Percentiles rank a stretch among this genome's conserved stretches.
Evolutionary conservation across 1,140 invertebrate species (phyloP).

Genomic region (Diorhabda carinulata): DNA sequence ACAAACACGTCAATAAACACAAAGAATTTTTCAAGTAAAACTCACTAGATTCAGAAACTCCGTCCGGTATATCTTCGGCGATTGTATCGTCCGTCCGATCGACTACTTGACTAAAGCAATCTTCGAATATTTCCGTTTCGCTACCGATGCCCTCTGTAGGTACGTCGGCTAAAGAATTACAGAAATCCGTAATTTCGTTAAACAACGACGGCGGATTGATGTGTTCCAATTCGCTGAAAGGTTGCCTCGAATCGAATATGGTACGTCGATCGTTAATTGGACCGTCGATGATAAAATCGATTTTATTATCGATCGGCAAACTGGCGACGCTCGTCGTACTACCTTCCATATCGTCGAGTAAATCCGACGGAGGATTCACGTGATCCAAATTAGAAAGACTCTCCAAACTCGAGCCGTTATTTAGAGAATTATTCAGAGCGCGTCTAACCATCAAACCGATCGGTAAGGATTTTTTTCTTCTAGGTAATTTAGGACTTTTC

Average conservation of each 20-base stretch:
- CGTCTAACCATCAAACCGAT: conserved; percentile 64
- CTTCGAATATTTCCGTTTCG: conserved; percentile 53
- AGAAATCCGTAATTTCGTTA: conserved; percentile 59
- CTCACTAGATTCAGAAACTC: conserved; percentile 3
- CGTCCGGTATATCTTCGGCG: not conserved
- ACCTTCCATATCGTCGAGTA: conserved; percentile 78
- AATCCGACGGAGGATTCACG: conserved; percentile 75
- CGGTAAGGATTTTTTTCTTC: conserved; percentile 65
- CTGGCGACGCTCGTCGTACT: conserved; percentile 81
- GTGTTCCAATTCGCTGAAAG: conserved; percentile 58
- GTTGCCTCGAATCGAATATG: conserved; percentile 54
- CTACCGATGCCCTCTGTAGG: conserved; percentile 57
- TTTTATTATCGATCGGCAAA: conserved; percentile 64
- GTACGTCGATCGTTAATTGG: conserved; percentile 31
- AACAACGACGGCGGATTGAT: conserved; percentile 61
- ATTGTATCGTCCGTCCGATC: conserved; percentile 37
- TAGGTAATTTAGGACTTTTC: conserved; percentile 43
- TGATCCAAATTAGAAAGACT: conserved; percentile 64
- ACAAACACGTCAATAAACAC: too few relatives aligned
- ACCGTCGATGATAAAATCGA: conserved; percentile 36
- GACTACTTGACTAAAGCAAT: conserved; percentile 51
- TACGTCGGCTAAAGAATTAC: conserved; percentile 58
- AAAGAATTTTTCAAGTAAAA: too few relatives aligned
- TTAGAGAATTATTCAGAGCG: conserved; percentile 58
- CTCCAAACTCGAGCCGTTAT: conserved; percentile 56